A percentile compares a stretch with the other conserved stretches of the same genome.
These are phyloP conservation scores for Cantharis lateralis DNA, from an alignment of 2,888 invertebrate genomes.

Conservation along the genomic window DNA sequence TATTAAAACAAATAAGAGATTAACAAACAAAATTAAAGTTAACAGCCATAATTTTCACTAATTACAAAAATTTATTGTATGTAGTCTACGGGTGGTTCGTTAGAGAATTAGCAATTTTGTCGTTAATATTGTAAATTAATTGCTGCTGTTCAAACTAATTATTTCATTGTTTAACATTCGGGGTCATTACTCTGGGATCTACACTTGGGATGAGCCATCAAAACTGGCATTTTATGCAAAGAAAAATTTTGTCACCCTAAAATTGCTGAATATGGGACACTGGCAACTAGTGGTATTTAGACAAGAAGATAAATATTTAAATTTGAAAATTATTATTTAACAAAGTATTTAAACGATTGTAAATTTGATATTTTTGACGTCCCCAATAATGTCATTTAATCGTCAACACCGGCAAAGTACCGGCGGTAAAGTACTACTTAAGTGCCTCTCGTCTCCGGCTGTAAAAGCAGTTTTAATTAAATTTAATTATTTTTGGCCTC, in stretches of 20 bases:
- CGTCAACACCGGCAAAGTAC: too few species aligned
- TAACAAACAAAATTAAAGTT: conserved; percentile 9
- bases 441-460: too few species aligned
- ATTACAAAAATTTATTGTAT: background rate
- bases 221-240: background rate
- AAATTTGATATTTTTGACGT: too few species aligned
- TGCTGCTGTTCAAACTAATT: background rate
- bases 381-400: too few species aligned
- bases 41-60: background rate
- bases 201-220: background rate
- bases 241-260: background rate
- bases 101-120: background rate
- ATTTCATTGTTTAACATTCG: background rate
- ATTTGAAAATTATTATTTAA: too few species aligned
- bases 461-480: too few species aligned
- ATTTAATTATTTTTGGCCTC: too few species aligned
- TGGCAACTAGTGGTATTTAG: background rate
- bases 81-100: background rate
- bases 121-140: background rate
- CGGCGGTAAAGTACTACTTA: too few species aligned
- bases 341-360: too few species aligned
- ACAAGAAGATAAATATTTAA: too few species aligned
- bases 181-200: background rate
- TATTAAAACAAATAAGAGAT: conserved; percentile 23
- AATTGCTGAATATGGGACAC: background rate